A percentile compares a stretch with the other conserved stretches of the same genome.
Evolutionary conservation across 2,888 invertebrate genomes (phyloP).

Genomic region (Diplazon laetatorius): DNA sequence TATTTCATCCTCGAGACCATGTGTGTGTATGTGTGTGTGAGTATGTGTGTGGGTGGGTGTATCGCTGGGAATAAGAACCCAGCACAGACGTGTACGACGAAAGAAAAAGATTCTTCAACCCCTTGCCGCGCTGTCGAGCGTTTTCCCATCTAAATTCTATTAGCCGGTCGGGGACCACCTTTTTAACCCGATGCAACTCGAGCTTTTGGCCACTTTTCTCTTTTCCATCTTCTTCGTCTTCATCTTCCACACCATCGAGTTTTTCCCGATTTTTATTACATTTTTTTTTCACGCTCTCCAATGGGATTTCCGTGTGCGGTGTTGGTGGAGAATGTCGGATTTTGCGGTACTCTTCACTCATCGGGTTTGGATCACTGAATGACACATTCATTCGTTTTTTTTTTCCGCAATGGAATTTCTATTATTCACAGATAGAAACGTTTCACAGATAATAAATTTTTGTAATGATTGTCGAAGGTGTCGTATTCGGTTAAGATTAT

Average conservation of each 20-base stretch:
- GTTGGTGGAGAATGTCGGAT: too few species aligned
- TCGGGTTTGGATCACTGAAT: too few species aligned
- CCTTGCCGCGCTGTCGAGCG: conserved; percentile 26
- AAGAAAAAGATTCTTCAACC: conserved; percentile 24
- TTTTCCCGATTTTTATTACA: background rate
- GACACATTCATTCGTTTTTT: too few species aligned
- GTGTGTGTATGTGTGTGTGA: too few species aligned
- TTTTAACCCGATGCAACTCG: conserved; percentile 41
- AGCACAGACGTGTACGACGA: conserved; percentile 32
- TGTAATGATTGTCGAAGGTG: too few species aligned
- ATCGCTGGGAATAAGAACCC: conserved; percentile 31
- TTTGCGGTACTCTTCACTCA: too few species aligned
- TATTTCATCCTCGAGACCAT: conserved; percentile 47
- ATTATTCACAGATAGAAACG: too few species aligned
- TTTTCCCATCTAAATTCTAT: conserved; percentile 59
- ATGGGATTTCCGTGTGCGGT: too few species aligned
- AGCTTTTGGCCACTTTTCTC: conserved; percentile 14
- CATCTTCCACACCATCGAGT: background rate
- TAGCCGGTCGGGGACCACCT: conserved; percentile 47
- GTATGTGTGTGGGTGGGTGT: too few species aligned
- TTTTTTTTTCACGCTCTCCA: background rate
- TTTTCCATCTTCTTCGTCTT: background rate
- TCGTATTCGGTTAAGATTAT: too few species aligned
- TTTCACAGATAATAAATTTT: too few species aligned
- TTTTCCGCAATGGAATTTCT: too few species aligned